These are phyloP conservation scores for Chironomus tentans DNA, from an alignment of 2,888 invertebrate species.

Conservation along the genomic window DNA sequence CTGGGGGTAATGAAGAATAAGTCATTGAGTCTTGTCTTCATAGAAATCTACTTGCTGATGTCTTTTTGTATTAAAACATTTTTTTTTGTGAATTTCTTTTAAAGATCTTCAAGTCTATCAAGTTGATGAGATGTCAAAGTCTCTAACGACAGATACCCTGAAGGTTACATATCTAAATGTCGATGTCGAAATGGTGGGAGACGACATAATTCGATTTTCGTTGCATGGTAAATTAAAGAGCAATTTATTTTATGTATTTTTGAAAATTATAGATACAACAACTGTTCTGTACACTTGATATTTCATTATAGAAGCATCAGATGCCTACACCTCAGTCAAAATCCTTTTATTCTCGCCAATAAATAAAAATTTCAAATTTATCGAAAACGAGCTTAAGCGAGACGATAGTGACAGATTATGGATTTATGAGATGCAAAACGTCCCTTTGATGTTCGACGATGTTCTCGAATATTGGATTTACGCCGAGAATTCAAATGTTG, in stretches of 20 bases:
- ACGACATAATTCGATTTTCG: not conserved
- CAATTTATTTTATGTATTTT: too few relatives aligned
- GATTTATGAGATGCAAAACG: not conserved
- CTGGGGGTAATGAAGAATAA: too few relatives aligned
- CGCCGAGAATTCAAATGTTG: constrained; percentile 1
- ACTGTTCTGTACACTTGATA: too few relatives aligned
- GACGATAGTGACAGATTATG: not conserved
- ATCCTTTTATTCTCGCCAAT: not conserved
- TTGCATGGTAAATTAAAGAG: not conserved
- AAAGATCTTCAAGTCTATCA: too few relatives aligned
- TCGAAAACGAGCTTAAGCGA: not conserved
- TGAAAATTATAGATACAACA: too few relatives aligned
- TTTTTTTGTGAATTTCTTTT: too few relatives aligned
- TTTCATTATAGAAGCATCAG: not conserved
- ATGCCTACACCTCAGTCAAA: not conserved
- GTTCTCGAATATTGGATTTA: constrained; percentile 1
- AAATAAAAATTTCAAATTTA: not conserved
- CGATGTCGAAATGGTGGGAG: not conserved
- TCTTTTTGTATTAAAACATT: too few relatives aligned
- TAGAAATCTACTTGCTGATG: too few relatives aligned
- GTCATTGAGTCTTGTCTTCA: too few relatives aligned
- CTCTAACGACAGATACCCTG: not conserved
- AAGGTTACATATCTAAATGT: not conserved
- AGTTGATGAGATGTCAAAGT: not conserved
- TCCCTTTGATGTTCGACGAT: not conserved